Base-by-base conservation (phyloP, 2,888 invertebrate species). In the Eucera pruinosa region DNA sequence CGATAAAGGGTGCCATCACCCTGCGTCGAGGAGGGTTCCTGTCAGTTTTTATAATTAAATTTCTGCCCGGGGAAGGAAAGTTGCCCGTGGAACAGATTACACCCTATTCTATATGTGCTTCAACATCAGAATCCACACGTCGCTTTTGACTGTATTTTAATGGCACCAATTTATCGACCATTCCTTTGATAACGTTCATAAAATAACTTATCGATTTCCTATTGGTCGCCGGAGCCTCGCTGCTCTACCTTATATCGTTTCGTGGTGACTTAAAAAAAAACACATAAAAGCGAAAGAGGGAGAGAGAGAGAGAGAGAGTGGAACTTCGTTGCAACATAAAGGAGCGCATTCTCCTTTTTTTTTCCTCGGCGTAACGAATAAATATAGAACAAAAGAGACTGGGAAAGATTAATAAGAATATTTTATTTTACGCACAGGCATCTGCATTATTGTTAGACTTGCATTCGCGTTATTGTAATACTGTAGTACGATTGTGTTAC, bases 181-280 rank as follows among this genome's bases (percentile, higher is more conserved):
- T 76, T 58, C 73, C 82, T 80, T 80, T 67, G 67, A 57, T 58
- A 55, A 54, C 68, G 78, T 58, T 76, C 70, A 78, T 81, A 80
- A 76, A 85, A 81, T 76, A 68, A 83, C 80, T 72, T 76, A 83
- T 83, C 62, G 79, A 84, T 83, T 82, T 79, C 62, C 72, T 52
- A 57, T 73, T 66, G 55, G 55, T 48, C 9, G 60, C 11, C 30
- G 6, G 61, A 57, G 23, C 27, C 60, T 18, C 27, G 23, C 23
- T 18, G 48, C 62, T 68, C 62, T 13, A 39, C 50, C 70, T 76
- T 66, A 43, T 66, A 39, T 48, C 57, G 74, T 69, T 66, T 79
- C 33, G 50, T 33, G 33, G 48, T n/a, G 45, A 64, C 39, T 65
- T 62, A 2, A 43, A 33, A 79, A 65, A 69, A 65, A 23, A 36